Base-by-base conservation (phyloP, 2,888 invertebrate species). In the Mycalesis mineus region DNA sequence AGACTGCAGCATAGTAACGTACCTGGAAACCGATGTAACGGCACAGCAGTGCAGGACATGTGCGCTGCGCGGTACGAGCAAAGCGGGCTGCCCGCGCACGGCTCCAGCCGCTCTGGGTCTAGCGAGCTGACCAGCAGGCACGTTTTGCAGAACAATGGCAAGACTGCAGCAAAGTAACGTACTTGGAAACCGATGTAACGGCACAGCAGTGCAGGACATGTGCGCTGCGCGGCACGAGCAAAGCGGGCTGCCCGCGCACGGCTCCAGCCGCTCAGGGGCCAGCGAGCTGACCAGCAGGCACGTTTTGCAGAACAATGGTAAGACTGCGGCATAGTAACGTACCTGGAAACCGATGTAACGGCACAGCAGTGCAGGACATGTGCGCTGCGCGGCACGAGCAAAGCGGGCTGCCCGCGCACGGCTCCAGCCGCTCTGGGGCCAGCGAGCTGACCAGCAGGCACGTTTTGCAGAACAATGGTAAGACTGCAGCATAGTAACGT, bases 301-400 rank as follows among this genome's bases (percentile, higher is more conserved):
- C 55, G 84, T 78, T 78, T 87, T n/a, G 78, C 77, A 77, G 81
- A 65, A 78, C 72, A n/a, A n/a, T n/a, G n/a, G 33, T 11, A 36
- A 4, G 11, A 36, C 4, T 11, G 1, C 9, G 11, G 1, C 4
- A 11, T 4, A 11, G 13, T 29, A 17, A n/a, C n/a, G n/a, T 85
- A 94, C 94, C 93, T 22, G 22, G 55, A 56, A 14, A 54, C 61
- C 92, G 91, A 71, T 93, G 93, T 69, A 94, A 91, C n/a, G 93
- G 93, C 60, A 94, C 93, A 37, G 93, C 93, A 67, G 93, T 91
- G 77, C 94, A 94, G 71, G 92, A 93, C 85, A 94, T 92, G 77
- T 93, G 92, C 67, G 91, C 91, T 42, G 91, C 82, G 73, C 92
- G 92, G 79, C 94, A 94, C 68, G 92, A 91, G 81, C 94, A 94